These are phyloP conservation scores for Tryphoninae sp. DNA, from an alignment of 2,888 invertebrate genomes.

Conservation along the genomic window DNA sequence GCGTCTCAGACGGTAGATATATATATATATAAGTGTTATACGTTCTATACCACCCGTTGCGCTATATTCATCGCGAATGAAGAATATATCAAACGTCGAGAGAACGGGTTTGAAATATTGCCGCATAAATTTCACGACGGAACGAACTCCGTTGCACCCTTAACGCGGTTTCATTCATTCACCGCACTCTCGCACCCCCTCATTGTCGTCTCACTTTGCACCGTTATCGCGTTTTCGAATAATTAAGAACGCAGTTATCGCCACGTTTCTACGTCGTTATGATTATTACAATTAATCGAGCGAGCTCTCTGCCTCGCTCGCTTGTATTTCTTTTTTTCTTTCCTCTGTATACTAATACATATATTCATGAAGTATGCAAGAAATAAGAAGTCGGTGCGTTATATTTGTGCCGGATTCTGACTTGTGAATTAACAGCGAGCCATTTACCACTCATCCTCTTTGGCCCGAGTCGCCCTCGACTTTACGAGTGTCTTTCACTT, in stretches of 20 bases:
- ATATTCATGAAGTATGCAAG: background rate
- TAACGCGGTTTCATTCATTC: conserved; percentile 57
- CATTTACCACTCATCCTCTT: conserved; percentile 41
- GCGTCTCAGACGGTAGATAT: background rate
- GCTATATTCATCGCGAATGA: conserved; percentile 50
- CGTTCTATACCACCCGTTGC: conserved; percentile 44
- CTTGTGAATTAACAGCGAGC: conserved; percentile 55
- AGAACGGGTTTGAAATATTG: conserved; percentile 59
- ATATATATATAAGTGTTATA: conserved; percentile 4
- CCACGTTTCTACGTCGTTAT: conserved; percentile 54
- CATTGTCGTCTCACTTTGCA: conserved; percentile 41
- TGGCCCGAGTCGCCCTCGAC: conserved; percentile 17
- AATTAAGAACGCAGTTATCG: conserved; percentile 61
- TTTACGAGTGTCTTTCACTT: conserved; percentile 57
- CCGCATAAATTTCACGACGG: conserved; percentile 59
- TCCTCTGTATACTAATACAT: background rate
- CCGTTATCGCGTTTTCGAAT: conserved; percentile 48
- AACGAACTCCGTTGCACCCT: conserved; percentile 51
- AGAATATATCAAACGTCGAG: conserved; percentile 61
- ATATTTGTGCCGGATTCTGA: conserved; percentile 34
- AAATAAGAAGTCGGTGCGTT: conserved; percentile 29
- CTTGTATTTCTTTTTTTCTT: background rate
- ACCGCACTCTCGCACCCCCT: conserved; percentile 18
- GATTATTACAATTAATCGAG: conserved; percentile 61
- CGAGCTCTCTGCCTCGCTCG: conserved; percentile 9